Evolutionary conservation across 1,140 invertebrate species (phyloP).

Genomic region (Zaprionus africanus): DNA sequence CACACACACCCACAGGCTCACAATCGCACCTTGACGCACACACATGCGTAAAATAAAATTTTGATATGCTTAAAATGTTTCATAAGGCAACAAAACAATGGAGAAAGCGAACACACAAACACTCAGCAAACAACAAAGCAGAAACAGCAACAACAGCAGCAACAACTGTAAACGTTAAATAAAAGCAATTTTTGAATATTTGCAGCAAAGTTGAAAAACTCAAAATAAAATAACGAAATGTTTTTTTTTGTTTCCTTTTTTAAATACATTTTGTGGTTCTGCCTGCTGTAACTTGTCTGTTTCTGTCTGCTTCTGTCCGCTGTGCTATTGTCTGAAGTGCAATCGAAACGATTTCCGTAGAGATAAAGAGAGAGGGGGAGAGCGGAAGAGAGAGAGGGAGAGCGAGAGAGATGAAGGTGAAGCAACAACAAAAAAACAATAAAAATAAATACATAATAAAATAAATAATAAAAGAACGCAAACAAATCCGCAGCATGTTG

Average conservation of each 20-base stretch:
- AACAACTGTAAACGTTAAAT: conserved; percentile 26
- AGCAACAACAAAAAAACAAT: conserved; percentile 13
- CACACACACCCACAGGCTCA: conserved; percentile 8
- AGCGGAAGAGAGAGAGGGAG: background rate
- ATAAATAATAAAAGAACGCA: conserved; percentile 12
- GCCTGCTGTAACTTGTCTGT: background rate
- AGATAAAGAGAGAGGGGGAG: background rate
- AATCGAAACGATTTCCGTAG: conserved; percentile 20
- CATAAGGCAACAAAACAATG: conserved; percentile 70
- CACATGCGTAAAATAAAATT: conserved; percentile 69
- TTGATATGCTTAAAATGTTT: conserved; percentile 71
- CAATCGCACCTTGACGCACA: conserved; percentile 15
- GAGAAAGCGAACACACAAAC: conserved; percentile 21
- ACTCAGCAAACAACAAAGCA: conserved; percentile 9
- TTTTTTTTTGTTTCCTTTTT: conserved; percentile 32
- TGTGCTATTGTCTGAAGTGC: conserved; percentile 16
- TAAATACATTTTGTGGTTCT: conserved; percentile 54
- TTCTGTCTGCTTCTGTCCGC: background rate
- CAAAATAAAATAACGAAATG: conserved; percentile 18
- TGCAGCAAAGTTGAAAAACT: conserved; percentile 24
- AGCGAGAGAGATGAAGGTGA: too few relatives aligned
- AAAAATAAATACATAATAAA: conserved; percentile 1
- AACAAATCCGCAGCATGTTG: conserved; percentile 22
- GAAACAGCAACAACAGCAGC: background rate
- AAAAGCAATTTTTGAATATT: conserved; percentile 34